A percentile compares a stretch with the other conserved stretches of the same genome.
Conservation (phyloP, 2,113 vertebrate genomes). For the Pachycephala philippinensis region DNA sequence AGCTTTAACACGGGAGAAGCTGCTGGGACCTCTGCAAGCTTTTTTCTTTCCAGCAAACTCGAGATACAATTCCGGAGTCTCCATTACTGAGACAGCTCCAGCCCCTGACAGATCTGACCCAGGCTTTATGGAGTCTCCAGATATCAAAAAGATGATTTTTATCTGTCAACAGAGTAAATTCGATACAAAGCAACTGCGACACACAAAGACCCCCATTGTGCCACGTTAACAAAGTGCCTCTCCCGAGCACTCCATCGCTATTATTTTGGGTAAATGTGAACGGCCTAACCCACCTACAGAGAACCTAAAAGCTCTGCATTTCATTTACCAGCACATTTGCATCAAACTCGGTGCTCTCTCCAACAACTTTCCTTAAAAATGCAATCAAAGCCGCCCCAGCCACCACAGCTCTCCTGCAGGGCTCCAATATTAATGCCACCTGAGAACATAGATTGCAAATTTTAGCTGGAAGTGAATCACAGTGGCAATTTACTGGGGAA, state of each 20-base stretch:
- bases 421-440: conserved; percentile 52
- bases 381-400: conserved; percentile 33
- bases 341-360: not conserved
- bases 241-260: not conserved
- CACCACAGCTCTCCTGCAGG: conserved; percentile 6
- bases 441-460: conserved; percentile 51
- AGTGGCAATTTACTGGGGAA: not conserved
- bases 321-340: conserved; percentile 30
- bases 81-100: not conserved
- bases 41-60: not conserved
- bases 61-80: not conserved
- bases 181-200: not conserved
- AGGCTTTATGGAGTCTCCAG: not conserved
- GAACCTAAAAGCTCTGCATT: conserved; percentile 38
- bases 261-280: not conserved
- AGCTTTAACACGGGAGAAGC: not conserved
- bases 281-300: conserved; percentile 24
- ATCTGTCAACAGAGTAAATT: not conserved
- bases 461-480: conserved; percentile 56
- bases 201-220: conserved; percentile 21
- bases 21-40: not conserved
- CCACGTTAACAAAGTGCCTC: not conserved
- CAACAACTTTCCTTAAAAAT: conserved; percentile 1
- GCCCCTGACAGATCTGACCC: not conserved
- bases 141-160: not conserved